Evolutionary conservation across 2,888 invertebrate species (phyloP).

Genomic region (Agriopis aurantiaria): DNA sequence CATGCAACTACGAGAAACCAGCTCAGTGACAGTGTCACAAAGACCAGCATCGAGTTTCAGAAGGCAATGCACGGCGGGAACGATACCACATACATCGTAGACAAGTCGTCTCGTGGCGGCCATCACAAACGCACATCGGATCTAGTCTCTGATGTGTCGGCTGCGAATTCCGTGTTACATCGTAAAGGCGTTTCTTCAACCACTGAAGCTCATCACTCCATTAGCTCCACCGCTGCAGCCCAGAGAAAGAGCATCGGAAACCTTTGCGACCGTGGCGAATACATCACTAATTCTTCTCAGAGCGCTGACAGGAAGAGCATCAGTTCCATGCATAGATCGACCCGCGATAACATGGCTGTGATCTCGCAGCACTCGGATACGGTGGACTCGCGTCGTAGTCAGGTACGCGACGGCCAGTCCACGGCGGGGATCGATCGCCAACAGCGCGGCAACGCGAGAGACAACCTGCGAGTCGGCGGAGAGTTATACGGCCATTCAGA

Average conservation of each 20-base stretch:
- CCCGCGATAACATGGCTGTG: constrained; percentile 82
- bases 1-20: constrained; percentile 74
- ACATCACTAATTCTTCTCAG: constrained; percentile 88
- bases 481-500: constrained; percentile 92
- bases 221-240: constrained; percentile 91
- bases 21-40: constrained; percentile 78
- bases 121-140: constrained; percentile 92
- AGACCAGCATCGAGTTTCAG: constrained; percentile 84
- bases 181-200: constrained; percentile 90
- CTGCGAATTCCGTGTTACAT: constrained; percentile 92
- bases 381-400: constrained; percentile 67
- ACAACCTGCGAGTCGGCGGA: constrained; percentile 90
- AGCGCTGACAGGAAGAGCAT: constrained; percentile 91
- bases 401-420: constrained; percentile 84
- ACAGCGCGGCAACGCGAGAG: constrained; percentile 87
- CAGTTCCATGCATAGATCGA: constrained; percentile 92
- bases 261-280: constrained; percentile 90
- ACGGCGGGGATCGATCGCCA: constrained; percentile 86
- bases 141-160: constrained; percentile 90
- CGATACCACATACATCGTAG: constrained; percentile 51
- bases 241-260: constrained; percentile 93
- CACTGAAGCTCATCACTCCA: constrained; percentile 91
- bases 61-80: constrained; percentile 80
- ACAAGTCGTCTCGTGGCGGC: constrained; percentile 69
- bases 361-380: constrained; percentile 84